Evolutionary conservation across 1,140 invertebrate species (phyloP).

Genomic region (Drosophila guanche): DNA sequence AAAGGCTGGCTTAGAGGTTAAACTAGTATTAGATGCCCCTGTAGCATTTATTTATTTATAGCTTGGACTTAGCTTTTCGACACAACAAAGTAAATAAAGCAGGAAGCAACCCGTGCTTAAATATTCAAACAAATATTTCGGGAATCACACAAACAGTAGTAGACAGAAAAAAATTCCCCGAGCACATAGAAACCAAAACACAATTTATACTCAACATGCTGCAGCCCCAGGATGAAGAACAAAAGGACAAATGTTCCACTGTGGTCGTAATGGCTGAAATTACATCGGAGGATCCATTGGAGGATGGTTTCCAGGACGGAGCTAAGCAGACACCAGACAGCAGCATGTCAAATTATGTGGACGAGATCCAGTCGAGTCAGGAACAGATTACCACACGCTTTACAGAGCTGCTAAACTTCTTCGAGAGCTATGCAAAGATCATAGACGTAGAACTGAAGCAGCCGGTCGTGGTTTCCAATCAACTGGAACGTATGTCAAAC

Average conservation of each 20-base stretch:
- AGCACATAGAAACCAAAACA: slow-evolving; percentile 5
- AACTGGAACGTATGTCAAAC: slow-evolving; percentile 45
- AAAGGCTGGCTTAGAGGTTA: no score
- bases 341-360: slow-evolving; percentile 16
- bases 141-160: slow-evolving; percentile 14
- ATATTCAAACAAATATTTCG: background rate
- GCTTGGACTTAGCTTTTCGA: no score
- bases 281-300: background rate
- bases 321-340: background rate
- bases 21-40: no score
- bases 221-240: background rate
- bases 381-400: slow-evolving; percentile 55
- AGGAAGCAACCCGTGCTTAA: slow-evolving; percentile 24
- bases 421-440: slow-evolving; percentile 50
- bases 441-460: slow-evolving; percentile 27
- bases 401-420: slow-evolving; percentile 50
- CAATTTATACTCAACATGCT: slow-evolving; percentile 8
- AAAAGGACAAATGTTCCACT: slow-evolving; percentile 2
- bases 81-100: background rate
- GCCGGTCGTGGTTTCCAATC: background rate
- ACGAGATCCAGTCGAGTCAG: slow-evolving; percentile 52
- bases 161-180: slow-evolving; percentile 12
- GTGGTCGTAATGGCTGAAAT: background rate
- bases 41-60: no score
- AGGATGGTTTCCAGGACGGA: background rate